Evolutionary conservation across 2,888 invertebrate species (phyloP), one percentile per base, ranked within the genome.

Genomic region (Apamea crenata): DNA sequence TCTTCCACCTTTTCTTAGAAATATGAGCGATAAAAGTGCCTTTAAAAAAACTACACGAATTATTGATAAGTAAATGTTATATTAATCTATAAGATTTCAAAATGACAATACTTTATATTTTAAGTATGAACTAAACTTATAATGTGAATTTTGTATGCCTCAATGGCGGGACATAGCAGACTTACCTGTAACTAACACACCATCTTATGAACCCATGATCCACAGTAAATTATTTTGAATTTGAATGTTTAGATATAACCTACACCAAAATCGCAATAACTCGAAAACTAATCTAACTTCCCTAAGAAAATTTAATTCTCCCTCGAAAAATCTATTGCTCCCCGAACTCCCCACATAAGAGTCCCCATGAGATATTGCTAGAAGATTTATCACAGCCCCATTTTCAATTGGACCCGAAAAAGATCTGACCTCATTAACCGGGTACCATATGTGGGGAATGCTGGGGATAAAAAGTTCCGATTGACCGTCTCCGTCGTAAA

Each of bases 381-480:
- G 67, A 78, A 81, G 74, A 88, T 88, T 86, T 88, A 90, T 88
- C 83, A 86, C 78, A 66, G 67, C 47, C 72, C 89, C 74, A 82
- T 85, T 89, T 88, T 88, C 88, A 87, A 89, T 87, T 85, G 85
- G 73, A 79, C 86, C 88, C 87, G 74, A 85, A 78, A 81, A 83
- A 83, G 75, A 79, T 78, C 76, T 74, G 83, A 90, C 86, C 90
- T 90, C 89, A 89, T 89, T 89, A 90, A 79, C 80, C 32, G 68
- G 69, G 87, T 82, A 86, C 71, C 89, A 84, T 81, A 82, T 90
- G 84, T 87, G 83, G 50, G 65, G 40, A 84, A 89, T 76, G 84
- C 50, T 18, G 40, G 71, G 72, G 61, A 77, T 85, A 88, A 87
- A 88, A 89, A 87, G 74, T 82, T 84, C 67, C 81, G 75, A 89